phyloP scores from a whole-genome alignment of 2,797 vertebrate species.

The Phataginus tricuspis region DNA sequence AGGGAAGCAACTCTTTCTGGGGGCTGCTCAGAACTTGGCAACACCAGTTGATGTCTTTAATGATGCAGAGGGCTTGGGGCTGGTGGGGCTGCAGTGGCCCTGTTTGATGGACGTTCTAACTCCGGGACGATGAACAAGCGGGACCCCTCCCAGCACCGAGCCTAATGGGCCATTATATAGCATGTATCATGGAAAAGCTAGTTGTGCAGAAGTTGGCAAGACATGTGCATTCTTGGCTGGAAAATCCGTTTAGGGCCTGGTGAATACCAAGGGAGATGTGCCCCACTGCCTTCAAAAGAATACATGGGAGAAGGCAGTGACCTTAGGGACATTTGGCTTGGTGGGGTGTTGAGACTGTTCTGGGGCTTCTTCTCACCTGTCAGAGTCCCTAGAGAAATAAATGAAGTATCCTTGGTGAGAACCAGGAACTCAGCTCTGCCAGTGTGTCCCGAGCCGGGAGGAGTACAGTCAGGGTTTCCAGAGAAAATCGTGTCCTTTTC shows the following conservation, averaged over 20 bases:
- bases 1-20: not conserved
- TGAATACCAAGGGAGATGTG: not conserved
- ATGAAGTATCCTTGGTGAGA: not conserved
- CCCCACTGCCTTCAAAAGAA: not conserved
- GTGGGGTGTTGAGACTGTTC: not conserved
- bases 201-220: conserved; percentile 16
- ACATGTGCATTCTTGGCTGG: conserved; percentile 65
- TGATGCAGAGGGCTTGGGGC: not conserved
- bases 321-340: not conserved
- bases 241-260: conserved; percentile 12
- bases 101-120: not conserved
- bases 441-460: not conserved
- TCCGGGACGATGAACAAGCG: not conserved
- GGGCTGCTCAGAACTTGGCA: not conserved
- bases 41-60: not conserved
- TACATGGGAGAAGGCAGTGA: fast-evolving
- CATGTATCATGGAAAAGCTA: not conserved
- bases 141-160: not conserved
- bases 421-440: fast-evolving
- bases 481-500: not conserved
- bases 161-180: conserved; percentile 65
- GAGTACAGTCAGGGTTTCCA: not conserved
- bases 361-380: not conserved
- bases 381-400: not conserved
- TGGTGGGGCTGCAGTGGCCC: not conserved